phyloP scores from a whole-genome alignment of 2,113 vertebrate genomes.

The Phocoena phocoena region DNA sequence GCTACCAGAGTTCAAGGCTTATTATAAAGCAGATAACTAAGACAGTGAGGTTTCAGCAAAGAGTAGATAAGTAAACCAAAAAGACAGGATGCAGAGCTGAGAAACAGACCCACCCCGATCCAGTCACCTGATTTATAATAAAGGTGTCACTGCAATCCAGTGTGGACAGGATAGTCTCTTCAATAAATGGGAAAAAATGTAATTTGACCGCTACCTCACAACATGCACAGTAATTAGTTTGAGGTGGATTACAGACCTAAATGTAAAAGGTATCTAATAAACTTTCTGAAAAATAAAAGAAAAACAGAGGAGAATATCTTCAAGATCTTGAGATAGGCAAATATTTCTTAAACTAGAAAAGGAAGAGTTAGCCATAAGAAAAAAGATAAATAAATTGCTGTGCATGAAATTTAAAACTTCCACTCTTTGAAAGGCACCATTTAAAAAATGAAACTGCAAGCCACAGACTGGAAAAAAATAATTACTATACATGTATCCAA shows the following conservation, averaged over 20 bases:
- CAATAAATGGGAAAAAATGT: background rate
- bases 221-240: background rate
- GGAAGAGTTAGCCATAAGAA: background rate
- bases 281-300: background rate
- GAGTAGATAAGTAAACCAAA: background rate
- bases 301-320: background rate
- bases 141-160: background rate
- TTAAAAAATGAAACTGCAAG: conserved; percentile 15
- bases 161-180: background rate
- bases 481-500: background rate
- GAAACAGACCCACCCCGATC: background rate
- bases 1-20: background rate
- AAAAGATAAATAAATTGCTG: background rate
- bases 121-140: background rate
- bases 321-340: background rate
- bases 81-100: background rate
- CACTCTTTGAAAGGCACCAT: background rate
- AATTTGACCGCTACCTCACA: background rate
- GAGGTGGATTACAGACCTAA: background rate
- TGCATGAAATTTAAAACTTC: background rate
- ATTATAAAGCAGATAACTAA: background rate
- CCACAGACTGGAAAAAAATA: background rate
- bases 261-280: background rate
- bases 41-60: background rate
- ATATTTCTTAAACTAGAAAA: conserved; percentile 40